phyloP scores from a whole-genome alignment of 1,140 invertebrate species.

The Drosophila ficusphila region DNA sequence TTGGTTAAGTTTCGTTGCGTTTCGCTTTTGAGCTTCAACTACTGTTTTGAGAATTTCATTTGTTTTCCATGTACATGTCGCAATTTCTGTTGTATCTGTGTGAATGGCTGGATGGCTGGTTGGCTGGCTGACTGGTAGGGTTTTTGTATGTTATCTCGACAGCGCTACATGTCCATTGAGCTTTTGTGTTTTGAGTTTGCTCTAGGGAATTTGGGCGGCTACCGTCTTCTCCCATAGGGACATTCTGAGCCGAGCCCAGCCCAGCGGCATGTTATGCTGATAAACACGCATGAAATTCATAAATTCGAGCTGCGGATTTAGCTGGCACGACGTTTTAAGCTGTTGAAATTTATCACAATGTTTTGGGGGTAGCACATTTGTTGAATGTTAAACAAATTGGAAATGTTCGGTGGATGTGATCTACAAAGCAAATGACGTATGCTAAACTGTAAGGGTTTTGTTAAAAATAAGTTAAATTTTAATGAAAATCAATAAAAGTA shows the following conservation, averaged over 20 bases:
- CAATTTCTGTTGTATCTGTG: conserved; percentile 30
- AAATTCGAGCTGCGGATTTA: conserved; percentile 62
- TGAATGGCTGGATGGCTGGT: conserved; percentile 8
- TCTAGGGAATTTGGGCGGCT: conserved; percentile 44
- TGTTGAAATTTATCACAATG: conserved; percentile 59
- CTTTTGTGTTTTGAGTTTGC: conserved; percentile 48
- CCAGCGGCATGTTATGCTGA: conserved; percentile 70
- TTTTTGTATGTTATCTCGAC: conserved; percentile 47
- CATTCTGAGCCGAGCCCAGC: conserved; percentile 19
- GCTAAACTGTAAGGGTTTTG: no score
- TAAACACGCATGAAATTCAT: conserved; percentile 79
- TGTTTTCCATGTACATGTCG: conserved; percentile 41
- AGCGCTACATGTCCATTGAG: conserved; percentile 58
- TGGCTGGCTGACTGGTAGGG: background rate
- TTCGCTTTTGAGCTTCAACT: conserved; percentile 53
- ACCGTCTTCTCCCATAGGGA: conserved; percentile 23
- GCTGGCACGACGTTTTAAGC: conserved; percentile 53
- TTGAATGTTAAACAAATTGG: conserved; percentile 58
- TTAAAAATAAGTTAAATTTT: no score
- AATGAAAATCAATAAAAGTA: no score
- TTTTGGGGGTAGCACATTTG: conserved; percentile 45
- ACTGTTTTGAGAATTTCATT: conserved; percentile 54
- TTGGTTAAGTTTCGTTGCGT: conserved; percentile 61
- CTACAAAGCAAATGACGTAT: background rate
- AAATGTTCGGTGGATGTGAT: conserved; percentile 16